Base-by-base conservation (phyloP, 2,113 vertebrate species). In the Grus americana region DNA sequence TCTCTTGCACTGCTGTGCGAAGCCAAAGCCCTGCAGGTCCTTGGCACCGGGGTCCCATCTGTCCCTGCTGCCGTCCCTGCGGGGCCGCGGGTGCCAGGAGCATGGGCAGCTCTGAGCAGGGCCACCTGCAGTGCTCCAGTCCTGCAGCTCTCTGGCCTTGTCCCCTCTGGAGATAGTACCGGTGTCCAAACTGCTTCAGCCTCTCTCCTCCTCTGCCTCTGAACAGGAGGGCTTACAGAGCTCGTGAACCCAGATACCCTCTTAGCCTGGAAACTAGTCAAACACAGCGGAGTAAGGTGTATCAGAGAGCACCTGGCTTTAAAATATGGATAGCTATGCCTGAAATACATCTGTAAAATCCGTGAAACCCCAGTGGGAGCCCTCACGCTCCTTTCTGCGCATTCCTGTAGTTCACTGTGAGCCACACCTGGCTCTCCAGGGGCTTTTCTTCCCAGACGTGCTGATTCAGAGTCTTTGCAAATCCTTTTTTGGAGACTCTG, bases 301-400 rank as follows among this genome's bases (percentile, higher is more conserved):
- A 29, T 24, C 6, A 23, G 50, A 47, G 57, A 72, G 49, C 65
- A 44, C 0, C 2, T 21, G 52, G 30, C 54, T 72, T 61, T 79
- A 44, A 93, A 65, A 57, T 7, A 12, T 0, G 29, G 40, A 22
- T 26, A 55, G 42, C 46, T 10, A 6, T 7, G 18, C 23, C 52
- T n/a, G 27, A 78, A 40, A 40, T 30, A 2, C 0, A 14, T 2
- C 32, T 49, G 26, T 72, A 30, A 81, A 75, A 23, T 16, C 80
- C 12, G 7, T 10, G 4, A 46, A 82, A n/a, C 5, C 34, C 70
- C 66, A 32, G 42, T 1, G 5, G 65, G 44, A 86, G 40, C 44
- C 30, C 23, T 63, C 30, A 1, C 0, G 0, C 18, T 59, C n/a
- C 34, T 42, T 42, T 20, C 66, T 57, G 47, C 0, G 1, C 38